These are phyloP conservation scores for Carcinoscorpius rotundicauda DNA, from an alignment of 1,140 invertebrate species.

Conservation along the genomic window DNA sequence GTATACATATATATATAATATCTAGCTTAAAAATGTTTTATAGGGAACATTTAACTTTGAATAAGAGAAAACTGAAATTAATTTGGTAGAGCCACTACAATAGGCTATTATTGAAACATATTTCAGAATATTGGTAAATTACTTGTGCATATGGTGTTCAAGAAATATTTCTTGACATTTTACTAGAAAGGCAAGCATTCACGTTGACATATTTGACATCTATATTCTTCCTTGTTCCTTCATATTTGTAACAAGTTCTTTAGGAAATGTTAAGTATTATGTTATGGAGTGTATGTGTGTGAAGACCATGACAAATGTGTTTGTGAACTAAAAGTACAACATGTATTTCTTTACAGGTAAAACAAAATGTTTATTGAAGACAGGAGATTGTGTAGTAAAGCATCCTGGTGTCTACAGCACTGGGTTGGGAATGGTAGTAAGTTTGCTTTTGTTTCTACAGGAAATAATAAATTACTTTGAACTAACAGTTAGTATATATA, in stretches of 20 bases:
- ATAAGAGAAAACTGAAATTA: too few species aligned
- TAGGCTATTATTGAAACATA: too few species aligned
- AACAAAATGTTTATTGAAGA: slow-evolving; percentile 88
- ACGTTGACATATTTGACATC: background rate
- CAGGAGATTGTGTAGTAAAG: slow-evolving; percentile 84
- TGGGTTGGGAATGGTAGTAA: slow-evolving; percentile 80
- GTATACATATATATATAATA: too few species aligned
- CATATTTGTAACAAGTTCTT: background rate
- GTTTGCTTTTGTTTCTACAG: slow-evolving; percentile 27
- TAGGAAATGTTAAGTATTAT: background rate
- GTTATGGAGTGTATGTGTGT: background rate
- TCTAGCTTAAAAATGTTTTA: too few species aligned
- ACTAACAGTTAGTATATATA: too few species aligned
- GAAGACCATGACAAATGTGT: background rate
- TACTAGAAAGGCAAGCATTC: background rate
- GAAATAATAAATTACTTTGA: too few species aligned
- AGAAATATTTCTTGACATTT: background rate
- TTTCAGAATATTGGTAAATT: too few species aligned
- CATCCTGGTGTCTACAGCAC: slow-evolving; percentile 80
- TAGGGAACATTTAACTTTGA: too few species aligned
- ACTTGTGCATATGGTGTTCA: too few species aligned
- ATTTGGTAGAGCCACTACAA: too few species aligned
- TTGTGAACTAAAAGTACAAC: background rate
- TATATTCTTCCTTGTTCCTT: background rate
- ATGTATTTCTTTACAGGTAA: slow-evolving; percentile 40